These are phyloP conservation scores for Acanthosepion esculentum DNA, from an alignment of 2,888 invertebrate species.

Conservation along the genomic window DNA sequence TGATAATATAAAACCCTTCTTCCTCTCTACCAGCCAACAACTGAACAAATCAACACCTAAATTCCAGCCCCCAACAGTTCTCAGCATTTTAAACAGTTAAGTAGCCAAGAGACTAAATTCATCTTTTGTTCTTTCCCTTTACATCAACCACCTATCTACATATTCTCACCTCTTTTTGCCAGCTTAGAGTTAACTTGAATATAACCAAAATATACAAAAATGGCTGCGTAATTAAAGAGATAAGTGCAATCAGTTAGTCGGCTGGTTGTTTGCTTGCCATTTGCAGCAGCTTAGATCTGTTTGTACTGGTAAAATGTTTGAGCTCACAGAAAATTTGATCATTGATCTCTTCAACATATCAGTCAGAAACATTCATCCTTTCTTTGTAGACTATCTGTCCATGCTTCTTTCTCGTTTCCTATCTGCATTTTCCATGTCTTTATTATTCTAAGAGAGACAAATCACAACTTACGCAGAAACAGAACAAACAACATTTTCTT, in stretches of 20 bases:
- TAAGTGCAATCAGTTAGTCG: neutral
- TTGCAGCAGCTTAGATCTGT: neutral
- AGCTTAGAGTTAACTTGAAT: neutral
- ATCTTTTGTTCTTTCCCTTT: neutral
- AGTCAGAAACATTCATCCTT: neutral
- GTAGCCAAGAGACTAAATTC: neutral
- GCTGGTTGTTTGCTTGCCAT: neutral
- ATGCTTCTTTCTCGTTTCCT: neutral
- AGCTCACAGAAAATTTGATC: neutral
- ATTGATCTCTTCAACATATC: neutral
- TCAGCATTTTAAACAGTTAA: too few species aligned
- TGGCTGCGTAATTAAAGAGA: neutral
- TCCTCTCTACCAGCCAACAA: too few species aligned
- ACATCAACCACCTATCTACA: neutral
- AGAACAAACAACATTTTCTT: too few species aligned
- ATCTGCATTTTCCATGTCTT: neutral
- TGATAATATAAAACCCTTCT: neutral
- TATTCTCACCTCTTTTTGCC: neutral
- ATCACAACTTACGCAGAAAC: too few species aligned
- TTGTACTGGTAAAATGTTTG: neutral
- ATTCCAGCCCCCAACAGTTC: too few species aligned
- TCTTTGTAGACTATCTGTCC: neutral
- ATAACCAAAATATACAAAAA: neutral
- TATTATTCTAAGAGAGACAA: too few species aligned
- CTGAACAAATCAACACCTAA: too few species aligned